Evolutionary conservation across 2,888 invertebrate genomes (phyloP).

Genomic region (Leptura quadrifasciata): DNA sequence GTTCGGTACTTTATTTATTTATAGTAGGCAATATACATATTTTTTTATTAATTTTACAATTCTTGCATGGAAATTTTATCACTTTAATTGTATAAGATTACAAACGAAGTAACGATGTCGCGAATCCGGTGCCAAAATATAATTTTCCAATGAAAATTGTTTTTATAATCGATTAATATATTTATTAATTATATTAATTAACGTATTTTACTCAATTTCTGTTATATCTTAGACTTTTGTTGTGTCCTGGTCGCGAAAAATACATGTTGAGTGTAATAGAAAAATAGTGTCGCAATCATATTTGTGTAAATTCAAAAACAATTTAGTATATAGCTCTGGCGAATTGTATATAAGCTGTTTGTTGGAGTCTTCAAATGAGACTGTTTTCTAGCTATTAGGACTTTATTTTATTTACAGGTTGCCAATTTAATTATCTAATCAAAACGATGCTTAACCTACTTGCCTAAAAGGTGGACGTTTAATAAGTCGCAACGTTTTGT

Average conservation of each 20-base stretch:
- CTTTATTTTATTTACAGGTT: constrained; percentile 42
- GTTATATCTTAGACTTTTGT: constrained; percentile 29
- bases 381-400: constrained; percentile 47
- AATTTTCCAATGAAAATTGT: background rate
- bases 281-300: constrained; percentile 40
- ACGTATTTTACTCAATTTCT: background rate
- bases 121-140: constrained; percentile 23
- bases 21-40: background rate
- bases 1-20: background rate
- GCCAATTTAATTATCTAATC: constrained; percentile 34
- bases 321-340: constrained; percentile 38
- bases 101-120: background rate
- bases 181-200: background rate
- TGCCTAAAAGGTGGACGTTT: constrained; percentile 38
- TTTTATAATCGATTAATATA: background rate
- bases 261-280: constrained; percentile 30
- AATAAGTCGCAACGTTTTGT: constrained; percentile 20
- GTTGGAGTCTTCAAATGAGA: constrained; percentile 47
- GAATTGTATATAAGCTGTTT: constrained; percentile 47
- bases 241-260: constrained; percentile 25
- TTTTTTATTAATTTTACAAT: background rate
- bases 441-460: constrained; percentile 30
- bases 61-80: background rate
- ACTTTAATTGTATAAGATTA: background rate
- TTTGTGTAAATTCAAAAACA: constrained; percentile 38